Conservation (phyloP, 2,113 vertebrate species). For the Piaya cayana region DNA sequence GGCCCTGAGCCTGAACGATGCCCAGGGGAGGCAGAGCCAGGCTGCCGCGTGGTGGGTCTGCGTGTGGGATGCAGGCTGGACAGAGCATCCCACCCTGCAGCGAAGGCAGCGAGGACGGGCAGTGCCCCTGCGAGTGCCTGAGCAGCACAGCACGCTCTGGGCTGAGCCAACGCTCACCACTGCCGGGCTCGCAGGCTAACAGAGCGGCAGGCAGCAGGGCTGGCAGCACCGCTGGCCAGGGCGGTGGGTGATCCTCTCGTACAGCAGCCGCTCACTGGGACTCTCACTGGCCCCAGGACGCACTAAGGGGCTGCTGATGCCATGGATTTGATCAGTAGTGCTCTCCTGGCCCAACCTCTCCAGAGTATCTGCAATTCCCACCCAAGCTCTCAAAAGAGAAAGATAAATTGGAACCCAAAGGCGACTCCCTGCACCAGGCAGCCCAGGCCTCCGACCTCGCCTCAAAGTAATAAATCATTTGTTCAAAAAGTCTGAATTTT, state of each 20-base stretch:
- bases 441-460: not conserved
- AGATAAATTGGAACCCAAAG: not conserved
- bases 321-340: fast-evolving
- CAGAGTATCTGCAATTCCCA: not conserved
- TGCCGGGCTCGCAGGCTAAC: not conserved
- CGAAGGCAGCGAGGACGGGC: not conserved
- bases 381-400: not conserved
- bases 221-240: not conserved
- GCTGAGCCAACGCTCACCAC: not conserved
- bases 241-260: not conserved
- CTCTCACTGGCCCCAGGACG: not conserved
- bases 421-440: not conserved
- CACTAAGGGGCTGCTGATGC: not conserved
- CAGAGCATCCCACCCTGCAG: not conserved
- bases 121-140: not conserved
- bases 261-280: too few relatives aligned
- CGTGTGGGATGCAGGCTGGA: fast-evolving
- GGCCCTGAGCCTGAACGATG: too few relatives aligned
- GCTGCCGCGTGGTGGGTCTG: fast-evolving
- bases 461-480: not conserved
- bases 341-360: not conserved
- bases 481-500: not conserved
- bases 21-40: not conserved
- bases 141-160: fast-evolving
- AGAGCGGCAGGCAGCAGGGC: not conserved